Percentiles rank a stretch among this genome's conserved stretches.
These are phyloP conservation scores for Arvicanthis niloticus DNA, from an alignment of 2,113 vertebrate species.

Conservation along the genomic window DNA sequence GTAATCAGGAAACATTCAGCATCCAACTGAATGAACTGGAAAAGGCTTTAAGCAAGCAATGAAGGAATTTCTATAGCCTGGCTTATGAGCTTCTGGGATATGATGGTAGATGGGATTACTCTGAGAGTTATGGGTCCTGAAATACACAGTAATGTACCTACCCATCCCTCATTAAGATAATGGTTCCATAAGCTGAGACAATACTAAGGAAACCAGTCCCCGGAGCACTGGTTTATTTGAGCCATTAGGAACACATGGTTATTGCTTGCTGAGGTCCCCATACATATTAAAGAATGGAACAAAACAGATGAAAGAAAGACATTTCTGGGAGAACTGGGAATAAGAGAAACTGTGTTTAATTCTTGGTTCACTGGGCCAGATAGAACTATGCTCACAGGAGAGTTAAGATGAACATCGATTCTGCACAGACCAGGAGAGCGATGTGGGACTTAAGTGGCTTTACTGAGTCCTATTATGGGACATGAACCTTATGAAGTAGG, in stretches of 20 bases:
- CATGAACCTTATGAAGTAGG: neutral
- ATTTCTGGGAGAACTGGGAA: neutral
- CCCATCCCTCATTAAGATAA: neutral
- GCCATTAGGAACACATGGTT: neutral
- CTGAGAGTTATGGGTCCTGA: neutral
- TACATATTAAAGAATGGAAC: neutral
- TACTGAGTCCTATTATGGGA: neutral
- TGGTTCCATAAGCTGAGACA: neutral
- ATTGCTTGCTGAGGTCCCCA: neutral
- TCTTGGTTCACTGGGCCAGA: neutral
- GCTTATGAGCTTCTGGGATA: neutral
- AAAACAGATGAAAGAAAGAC: neutral
- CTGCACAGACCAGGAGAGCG: neutral
- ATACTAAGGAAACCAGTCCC: neutral
- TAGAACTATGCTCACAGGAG: neutral
- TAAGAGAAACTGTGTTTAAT: neutral
- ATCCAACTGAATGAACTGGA: neutral
- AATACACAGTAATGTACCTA: neutral
- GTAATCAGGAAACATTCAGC: neutral
- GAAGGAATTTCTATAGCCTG: neutral
- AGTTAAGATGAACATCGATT: neutral
- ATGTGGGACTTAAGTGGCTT: neutral
- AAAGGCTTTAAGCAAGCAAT: neutral
- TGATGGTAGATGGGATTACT: neutral
- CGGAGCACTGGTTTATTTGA: neutral